These are phyloP conservation scores for Apamea crenata DNA, from an alignment of 2,888 invertebrate species.

Conservation along the genomic window DNA sequence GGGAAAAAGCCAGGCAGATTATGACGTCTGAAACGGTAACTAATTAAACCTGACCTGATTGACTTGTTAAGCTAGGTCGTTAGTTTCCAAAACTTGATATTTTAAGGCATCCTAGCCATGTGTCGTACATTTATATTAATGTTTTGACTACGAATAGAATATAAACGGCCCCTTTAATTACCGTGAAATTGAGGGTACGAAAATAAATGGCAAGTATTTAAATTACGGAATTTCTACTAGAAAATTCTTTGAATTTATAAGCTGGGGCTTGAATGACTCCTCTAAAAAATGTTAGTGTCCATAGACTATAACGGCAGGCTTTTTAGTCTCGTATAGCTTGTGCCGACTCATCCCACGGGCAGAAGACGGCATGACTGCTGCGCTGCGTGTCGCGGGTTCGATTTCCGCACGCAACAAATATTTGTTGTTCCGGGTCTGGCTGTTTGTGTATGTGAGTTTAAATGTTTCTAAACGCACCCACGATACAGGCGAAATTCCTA, in stretches of 20 bases:
- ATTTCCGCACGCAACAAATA: no score
- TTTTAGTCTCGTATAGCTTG: background rate
- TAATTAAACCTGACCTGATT: constrained; percentile 48
- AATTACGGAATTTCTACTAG: background rate
- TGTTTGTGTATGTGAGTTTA: no score
- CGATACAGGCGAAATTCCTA: no score
- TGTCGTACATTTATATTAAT: constrained; percentile 13
- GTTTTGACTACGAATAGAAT: constrained; percentile 19
- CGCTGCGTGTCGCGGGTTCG: no score
- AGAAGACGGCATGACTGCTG: no score
- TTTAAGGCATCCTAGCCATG: constrained; percentile 30
- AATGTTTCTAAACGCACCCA: no score
- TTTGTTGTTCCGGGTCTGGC: no score
- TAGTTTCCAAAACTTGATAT: constrained; percentile 52
- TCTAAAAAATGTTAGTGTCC: background rate
- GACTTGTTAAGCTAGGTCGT: constrained; percentile 39
- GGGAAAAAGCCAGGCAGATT: no score
- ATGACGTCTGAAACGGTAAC: no score
- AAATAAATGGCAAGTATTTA: background rate
- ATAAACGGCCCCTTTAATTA: constrained; percentile 31
- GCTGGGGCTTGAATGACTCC: background rate
- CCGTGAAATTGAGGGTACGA: constrained; percentile 6
- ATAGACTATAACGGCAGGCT: background rate
- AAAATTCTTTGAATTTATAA: background rate
- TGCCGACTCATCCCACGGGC: no score